Evolutionary conservation across 1,140 invertebrate genomes (phyloP).

Genomic region (Drosophila kurseongensis): DNA sequence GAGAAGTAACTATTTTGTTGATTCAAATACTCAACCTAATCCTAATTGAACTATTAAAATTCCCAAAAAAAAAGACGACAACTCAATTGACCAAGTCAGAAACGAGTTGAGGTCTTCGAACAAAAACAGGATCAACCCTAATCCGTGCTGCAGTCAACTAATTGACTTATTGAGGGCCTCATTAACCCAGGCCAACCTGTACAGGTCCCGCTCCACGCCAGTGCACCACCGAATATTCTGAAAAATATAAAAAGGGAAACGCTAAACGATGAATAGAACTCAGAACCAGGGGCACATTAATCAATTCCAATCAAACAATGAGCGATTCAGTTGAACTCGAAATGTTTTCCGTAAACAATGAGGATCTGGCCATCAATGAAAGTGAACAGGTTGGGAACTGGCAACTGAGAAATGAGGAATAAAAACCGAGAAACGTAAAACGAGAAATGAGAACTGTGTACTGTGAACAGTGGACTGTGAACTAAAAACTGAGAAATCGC

Average conservation of each 20-base stretch:
- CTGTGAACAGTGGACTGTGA: neutral
- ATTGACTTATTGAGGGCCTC: conserved; percentile 78
- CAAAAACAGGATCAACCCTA: conserved; percentile 42
- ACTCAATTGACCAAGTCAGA: conserved; percentile 29
- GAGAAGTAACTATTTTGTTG: neutral
- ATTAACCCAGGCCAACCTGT: conserved; percentile 62
- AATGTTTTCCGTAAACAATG: conserved; percentile 76
- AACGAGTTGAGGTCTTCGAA: conserved; percentile 26
- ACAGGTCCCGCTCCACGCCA: conserved; percentile 20
- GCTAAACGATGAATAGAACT: conserved; percentile 35
- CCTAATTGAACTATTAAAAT: conserved; percentile 24
- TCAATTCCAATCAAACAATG: conserved; percentile 66
- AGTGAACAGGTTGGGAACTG: conserved; percentile 65
- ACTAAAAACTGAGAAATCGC: conserved; percentile 25
- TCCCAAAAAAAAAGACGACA: neutral
- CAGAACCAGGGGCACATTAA: conserved; percentile 63
- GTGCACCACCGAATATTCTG: neutral
- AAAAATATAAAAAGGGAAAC: conserved; percentile 34
- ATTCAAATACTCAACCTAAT: neutral
- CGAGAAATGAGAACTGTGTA: neutral
- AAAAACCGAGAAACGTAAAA: neutral
- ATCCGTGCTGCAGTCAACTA: conserved; percentile 57
- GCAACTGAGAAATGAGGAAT: conserved; percentile 6
- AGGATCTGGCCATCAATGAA: conserved; percentile 60
- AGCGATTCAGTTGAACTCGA: conserved; percentile 64